Conservation (phyloP, 2,888 invertebrate genomes). For the Pseudococcus jackbeardsleyi region DNA sequence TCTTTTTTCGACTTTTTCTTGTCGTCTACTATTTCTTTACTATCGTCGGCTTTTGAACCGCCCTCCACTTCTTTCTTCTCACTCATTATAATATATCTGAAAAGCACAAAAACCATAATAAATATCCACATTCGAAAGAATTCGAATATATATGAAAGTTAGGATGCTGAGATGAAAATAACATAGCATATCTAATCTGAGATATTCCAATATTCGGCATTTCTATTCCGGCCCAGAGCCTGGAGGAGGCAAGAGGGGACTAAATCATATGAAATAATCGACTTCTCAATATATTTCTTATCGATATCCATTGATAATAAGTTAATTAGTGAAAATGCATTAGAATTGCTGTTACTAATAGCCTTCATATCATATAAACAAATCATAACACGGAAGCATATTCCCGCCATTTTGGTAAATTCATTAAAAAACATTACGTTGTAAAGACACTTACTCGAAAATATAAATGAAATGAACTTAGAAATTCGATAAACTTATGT, state of each 20-base stretch:
- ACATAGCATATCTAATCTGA: too few relatives aligned
- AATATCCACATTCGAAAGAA: neutral
- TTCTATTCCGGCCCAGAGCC: too few relatives aligned
- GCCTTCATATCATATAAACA: neutral
- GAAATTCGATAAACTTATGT: neutral
- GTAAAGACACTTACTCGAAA: neutral
- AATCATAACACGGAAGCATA: constrained; percentile 13
- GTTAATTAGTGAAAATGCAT: too few relatives aligned
- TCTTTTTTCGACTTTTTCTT: constrained; percentile 25
- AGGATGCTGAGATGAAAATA: too few relatives aligned
- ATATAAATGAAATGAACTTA: neutral
- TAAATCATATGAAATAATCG: too few relatives aligned
- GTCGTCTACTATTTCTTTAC: neutral
- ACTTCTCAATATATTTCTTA: too few relatives aligned
- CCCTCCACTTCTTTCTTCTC: constrained; percentile 13
- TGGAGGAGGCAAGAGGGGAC: too few relatives aligned
- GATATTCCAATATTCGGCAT: too few relatives aligned
- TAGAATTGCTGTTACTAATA: neutral
- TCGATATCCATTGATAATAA: too few relatives aligned
- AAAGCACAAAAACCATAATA: neutral
- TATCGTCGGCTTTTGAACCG: neutral
- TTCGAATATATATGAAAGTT: neutral
- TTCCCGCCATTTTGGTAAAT: constrained; percentile 50
- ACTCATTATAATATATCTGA: constrained; percentile 12
- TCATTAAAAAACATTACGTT: neutral